Evolutionary conservation across 2,113 vertebrate genomes (phyloP).

Genomic region (Chroicocephalus ridibundus): DNA sequence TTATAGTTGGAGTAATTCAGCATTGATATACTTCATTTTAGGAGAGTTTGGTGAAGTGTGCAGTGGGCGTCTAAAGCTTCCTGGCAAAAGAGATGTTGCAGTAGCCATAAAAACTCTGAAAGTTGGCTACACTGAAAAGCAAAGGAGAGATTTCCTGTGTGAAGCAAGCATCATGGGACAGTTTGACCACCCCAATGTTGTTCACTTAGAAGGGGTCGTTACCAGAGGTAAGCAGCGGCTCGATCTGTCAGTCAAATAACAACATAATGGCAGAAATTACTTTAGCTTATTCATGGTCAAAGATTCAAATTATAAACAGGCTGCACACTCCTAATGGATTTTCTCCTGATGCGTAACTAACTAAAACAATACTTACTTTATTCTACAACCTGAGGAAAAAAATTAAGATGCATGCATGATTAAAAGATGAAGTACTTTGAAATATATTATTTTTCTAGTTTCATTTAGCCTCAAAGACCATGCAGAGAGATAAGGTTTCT

Average conservation of each 20-base stretch:
- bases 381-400: slow-evolving; percentile 12
- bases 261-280: not conserved
- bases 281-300: not conserved
- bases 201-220: slow-evolving; percentile 96
- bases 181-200: slow-evolving; percentile 97
- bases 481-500: slow-evolving; percentile 36
- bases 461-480: slow-evolving; percentile 48
- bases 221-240: slow-evolving; percentile 85
- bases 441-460: slow-evolving; percentile 40
- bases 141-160: slow-evolving; percentile 94
- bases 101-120: slow-evolving; percentile 98
- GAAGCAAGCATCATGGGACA: slow-evolving; percentile 99
- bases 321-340: slow-evolving; percentile 35
- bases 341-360: slow-evolving; percentile 40
- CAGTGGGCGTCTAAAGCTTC: slow-evolving; percentile 94
- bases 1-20: not conserved
- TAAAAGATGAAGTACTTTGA: slow-evolving; percentile 54
- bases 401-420: not conserved
- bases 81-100: slow-evolving; percentile 91
- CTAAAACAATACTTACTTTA: slow-evolving; percentile 56
- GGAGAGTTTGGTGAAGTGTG: slow-evolving; percentile 99
- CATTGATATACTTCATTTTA: slow-evolving; percentile 62
- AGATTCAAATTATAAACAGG: slow-evolving; percentile 21
- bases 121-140: slow-evolving; percentile 97
- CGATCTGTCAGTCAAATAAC: not conserved